A percentile compares a stretch with the other conserved stretches of the same genome.
Evolutionary conservation across 2,113 vertebrate genomes (phyloP).

Genomic region (Lota lota): DNA sequence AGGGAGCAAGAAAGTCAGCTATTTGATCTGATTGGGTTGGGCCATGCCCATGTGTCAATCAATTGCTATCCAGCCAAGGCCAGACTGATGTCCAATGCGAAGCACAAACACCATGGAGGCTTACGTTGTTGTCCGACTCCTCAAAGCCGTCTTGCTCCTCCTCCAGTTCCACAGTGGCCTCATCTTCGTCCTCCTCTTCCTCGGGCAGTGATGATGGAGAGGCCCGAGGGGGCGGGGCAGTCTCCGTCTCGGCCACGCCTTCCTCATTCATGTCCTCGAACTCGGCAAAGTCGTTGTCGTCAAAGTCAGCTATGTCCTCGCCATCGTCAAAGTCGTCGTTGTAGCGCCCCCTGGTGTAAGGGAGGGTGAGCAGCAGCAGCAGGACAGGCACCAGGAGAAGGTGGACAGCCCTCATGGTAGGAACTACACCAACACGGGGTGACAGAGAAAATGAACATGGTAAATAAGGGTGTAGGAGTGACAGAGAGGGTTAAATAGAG

Average conservation of each 20-base stretch:
- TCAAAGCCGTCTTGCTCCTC: slow-evolving; percentile 93
- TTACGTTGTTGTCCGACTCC: slow-evolving; percentile 83
- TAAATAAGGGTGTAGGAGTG: slow-evolving; percentile 1
- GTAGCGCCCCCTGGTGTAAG: slow-evolving; percentile 72
- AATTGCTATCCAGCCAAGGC: background rate
- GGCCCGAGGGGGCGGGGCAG: slow-evolving; percentile 67
- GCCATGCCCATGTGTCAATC: too few relatives aligned
- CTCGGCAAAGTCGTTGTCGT: slow-evolving; percentile 98
- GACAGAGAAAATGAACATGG: background rate
- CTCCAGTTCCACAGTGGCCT: slow-evolving; percentile 92
- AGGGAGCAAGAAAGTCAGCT: too few relatives aligned
- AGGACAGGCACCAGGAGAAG: slow-evolving; percentile 57
- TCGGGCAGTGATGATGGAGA: slow-evolving; percentile 49
- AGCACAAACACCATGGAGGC: background rate
- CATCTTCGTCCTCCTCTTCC: slow-evolving; percentile 84
- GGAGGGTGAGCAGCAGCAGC: slow-evolving; percentile 66
- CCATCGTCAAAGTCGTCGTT: slow-evolving; percentile 91
- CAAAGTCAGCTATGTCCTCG: slow-evolving; percentile 91
- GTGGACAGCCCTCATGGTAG: slow-evolving; percentile 53
- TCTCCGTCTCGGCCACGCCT: slow-evolving; percentile 68
- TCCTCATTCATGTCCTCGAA: slow-evolving; percentile 92
- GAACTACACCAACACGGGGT: slow-evolving; percentile 23
- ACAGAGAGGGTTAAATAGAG: slow-evolving; percentile 7
- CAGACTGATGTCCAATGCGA: background rate
- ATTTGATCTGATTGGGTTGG: too few relatives aligned